phyloP scores from a whole-genome alignment of 2,888 invertebrate genomes.

The Thumatha senex region DNA sequence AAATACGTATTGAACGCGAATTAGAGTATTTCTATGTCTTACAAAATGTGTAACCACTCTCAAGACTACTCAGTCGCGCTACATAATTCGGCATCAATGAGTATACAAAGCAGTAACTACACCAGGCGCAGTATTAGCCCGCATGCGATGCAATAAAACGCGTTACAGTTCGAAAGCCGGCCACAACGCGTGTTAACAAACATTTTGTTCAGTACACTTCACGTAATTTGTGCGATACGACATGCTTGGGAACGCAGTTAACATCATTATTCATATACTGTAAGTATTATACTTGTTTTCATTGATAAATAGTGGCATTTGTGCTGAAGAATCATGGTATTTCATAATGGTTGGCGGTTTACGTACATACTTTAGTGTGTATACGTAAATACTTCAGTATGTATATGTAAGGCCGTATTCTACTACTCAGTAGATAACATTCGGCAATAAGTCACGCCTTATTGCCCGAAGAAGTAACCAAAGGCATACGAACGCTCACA shows the following conservation, averaged over 20 bases:
- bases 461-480: too few relatives aligned
- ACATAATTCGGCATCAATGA: not conserved
- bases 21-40: too few relatives aligned
- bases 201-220: not conserved
- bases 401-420: too few relatives aligned
- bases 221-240: not conserved
- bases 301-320: not conserved
- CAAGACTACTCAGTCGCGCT: slow-evolving; percentile 4
- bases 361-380: too few relatives aligned
- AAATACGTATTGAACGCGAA: too few relatives aligned
- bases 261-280: slow-evolving; percentile 11
- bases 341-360: not conserved
- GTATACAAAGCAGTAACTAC: not conserved
- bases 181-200: not conserved
- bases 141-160: slow-evolving; percentile 2
- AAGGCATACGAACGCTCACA: too few relatives aligned
- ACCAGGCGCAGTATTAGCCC: not conserved
- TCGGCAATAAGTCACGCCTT: too few relatives aligned
- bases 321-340: not conserved
- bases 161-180: not conserved
- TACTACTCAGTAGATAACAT: too few relatives aligned
- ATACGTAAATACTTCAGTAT: too few relatives aligned
- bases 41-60: not conserved
- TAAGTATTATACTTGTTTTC: slow-evolving; percentile 4
- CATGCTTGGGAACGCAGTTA: slow-evolving; percentile 9